phyloP scores from a whole-genome alignment of 2,888 invertebrate species.

The Drosophila putrida region DNA sequence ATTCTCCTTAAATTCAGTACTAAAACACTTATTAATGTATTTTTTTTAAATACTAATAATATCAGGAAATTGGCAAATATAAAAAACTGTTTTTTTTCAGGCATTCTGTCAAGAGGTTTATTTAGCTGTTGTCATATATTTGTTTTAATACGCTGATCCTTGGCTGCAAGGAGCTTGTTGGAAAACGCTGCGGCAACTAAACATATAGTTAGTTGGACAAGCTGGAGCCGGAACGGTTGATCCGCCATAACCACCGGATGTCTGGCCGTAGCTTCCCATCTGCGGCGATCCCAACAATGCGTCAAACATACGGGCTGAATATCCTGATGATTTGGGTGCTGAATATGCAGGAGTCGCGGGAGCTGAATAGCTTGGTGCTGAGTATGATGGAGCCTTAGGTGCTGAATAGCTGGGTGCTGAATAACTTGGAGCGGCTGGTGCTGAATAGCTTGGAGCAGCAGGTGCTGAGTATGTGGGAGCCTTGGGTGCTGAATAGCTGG shows the following conservation, averaged over 20 bases:
- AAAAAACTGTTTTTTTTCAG: too few species aligned
- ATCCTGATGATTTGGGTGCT: slow-evolving; percentile 14
- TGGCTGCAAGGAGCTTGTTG: slow-evolving; percentile 54
- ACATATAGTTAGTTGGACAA: slow-evolving; percentile 60
- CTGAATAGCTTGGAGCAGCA: slow-evolving; percentile 34
- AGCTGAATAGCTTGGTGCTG: slow-evolving; percentile 32
- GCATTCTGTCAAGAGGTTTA: slow-evolving; percentile 20
- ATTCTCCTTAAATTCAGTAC: too few species aligned
- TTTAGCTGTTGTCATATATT: slow-evolving; percentile 14
- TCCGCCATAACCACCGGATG: slow-evolving; percentile 36
- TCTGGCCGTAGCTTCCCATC: slow-evolving; percentile 36
- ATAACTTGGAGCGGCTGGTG: slow-evolving; percentile 32
- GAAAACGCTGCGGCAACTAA: slow-evolving; percentile 62
- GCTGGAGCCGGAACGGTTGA: slow-evolving; percentile 55
- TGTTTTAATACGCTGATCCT: slow-evolving; percentile 41
- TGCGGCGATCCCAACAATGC: slow-evolving; percentile 48
- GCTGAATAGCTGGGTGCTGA: slow-evolving; percentile 12
- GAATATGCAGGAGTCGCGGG: slow-evolving; percentile 19
- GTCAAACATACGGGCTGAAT: slow-evolving; percentile 47
- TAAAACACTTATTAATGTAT: too few species aligned
- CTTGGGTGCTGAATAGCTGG: slow-evolving; percentile 25
- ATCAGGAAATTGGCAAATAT: too few species aligned
- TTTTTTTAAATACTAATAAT: too few species aligned
- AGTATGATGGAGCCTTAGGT: too few species aligned
- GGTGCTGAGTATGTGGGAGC: slow-evolving; percentile 36